Evolutionary conservation across 2,113 vertebrate species (phyloP).

Genomic region (Calyptommatus sinebrachiatus): DNA sequence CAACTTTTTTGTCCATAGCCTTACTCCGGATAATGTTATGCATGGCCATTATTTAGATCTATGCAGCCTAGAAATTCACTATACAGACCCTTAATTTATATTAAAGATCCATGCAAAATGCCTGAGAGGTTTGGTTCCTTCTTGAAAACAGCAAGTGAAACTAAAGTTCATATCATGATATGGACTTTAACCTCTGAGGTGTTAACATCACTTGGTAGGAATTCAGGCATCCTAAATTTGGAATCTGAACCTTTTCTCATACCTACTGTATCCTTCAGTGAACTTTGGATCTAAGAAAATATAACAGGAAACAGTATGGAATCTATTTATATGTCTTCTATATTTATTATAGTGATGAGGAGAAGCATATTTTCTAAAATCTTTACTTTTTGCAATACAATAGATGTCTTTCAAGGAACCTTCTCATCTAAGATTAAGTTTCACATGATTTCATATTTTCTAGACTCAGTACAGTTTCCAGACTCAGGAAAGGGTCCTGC

Average conservation of each 20-base stretch:
- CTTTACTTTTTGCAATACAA: background rate
- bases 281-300: background rate
- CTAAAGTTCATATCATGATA: background rate
- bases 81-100: no score
- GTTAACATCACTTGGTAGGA: no score
- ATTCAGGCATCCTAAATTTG: no score
- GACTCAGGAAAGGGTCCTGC: constrained; percentile 31
- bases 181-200: background rate
- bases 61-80: no score
- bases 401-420: no score
- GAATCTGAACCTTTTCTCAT: no score
- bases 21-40: no score
- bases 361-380: background rate
- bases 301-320: no score
- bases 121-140: background rate
- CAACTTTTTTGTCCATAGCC: no score
- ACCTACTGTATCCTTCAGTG: no score
- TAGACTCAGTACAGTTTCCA: background rate
- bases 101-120: no score
- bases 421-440: background rate
- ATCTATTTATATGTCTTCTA: background rate
- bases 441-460: background rate
- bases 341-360: background rate
- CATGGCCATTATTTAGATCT: no score
- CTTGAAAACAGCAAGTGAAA: background rate